Evolutionary conservation across 2,797 vertebrate genomes (phyloP).

Genomic region (Anas georgica): DNA sequence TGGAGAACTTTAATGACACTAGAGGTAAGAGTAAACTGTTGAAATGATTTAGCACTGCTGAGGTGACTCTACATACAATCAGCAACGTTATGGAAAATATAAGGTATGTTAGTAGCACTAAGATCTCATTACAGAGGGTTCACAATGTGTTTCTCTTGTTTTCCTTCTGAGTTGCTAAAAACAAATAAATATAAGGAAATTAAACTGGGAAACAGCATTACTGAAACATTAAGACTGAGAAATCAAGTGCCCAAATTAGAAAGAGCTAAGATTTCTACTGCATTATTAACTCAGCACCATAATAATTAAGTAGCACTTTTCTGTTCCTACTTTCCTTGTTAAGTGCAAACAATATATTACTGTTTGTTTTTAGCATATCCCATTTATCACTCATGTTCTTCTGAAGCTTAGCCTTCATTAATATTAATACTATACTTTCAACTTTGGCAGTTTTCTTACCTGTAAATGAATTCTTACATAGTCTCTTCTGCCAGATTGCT

Average conservation of each 20-base stretch:
- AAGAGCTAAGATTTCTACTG: constrained; percentile 15
- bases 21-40: constrained; percentile 2
- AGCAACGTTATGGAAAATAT: constrained; percentile 11
- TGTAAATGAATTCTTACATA: background rate
- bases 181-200: constrained; percentile 59
- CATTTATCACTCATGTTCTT: background rate
- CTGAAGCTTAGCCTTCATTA: background rate
- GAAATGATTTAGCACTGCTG: constrained; percentile 40
- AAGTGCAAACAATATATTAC: background rate
- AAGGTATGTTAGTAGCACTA: constrained; percentile 6
- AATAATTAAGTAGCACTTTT: constrained; percentile 18
- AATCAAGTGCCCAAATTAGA: constrained; percentile 36
- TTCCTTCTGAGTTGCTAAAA: constrained; percentile 38
- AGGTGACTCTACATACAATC: constrained; percentile 14
- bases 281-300: constrained; percentile 27
- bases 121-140: constrained; percentile 34
- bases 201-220: constrained; percentile 49
- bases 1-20: constrained; percentile 9
- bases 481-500: background rate
- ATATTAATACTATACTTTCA: background rate
- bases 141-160: constrained; percentile 43
- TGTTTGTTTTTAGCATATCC: background rate
- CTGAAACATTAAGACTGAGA: constrained; percentile 1
- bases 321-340: background rate
- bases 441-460: background rate